Conservation (phyloP, 2,888 invertebrate species). For the Theodoxus fluviatilis region DNA sequence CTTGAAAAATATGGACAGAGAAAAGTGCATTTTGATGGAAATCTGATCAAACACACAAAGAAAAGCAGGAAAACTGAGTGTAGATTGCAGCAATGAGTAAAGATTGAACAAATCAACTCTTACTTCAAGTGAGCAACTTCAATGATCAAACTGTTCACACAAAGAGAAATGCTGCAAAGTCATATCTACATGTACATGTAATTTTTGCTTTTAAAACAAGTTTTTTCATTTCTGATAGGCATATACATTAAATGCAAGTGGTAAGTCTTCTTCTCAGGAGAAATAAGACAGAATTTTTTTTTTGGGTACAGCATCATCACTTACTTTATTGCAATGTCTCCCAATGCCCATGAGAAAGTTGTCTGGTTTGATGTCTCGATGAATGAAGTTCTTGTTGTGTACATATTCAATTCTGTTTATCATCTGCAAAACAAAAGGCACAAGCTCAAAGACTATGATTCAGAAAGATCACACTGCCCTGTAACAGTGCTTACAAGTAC, state of each 20-base stretch:
- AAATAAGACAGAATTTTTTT: not conserved
- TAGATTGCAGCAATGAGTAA: not conserved
- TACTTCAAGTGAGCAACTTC: not conserved
- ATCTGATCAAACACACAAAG: not conserved
- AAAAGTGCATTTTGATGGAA: not conserved
- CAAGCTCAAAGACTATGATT: no score
- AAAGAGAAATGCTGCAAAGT: no score
- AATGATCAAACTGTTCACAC: not conserved
- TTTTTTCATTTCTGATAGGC: not conserved
- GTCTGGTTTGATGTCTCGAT: slow-evolving; percentile 74
- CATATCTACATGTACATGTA: not conserved
- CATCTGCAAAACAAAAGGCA: no score
- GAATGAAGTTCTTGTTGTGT: slow-evolving; percentile 99
- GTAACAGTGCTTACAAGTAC: no score
- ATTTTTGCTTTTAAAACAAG: no score
- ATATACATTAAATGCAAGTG: not conserved
- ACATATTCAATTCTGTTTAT: slow-evolving; percentile 91
- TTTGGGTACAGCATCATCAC: slow-evolving; percentile 8
- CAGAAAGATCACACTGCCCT: no score
- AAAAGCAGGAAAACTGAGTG: not conserved
- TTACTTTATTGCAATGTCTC: slow-evolving; percentile 64
- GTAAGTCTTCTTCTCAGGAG: not conserved
- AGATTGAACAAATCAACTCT: not conserved
- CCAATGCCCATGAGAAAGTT: slow-evolving; percentile 70
- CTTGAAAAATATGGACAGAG: not conserved